Base-by-base conservation (phyloP, 1,140 invertebrate genomes). In the Cyrtorhinus lividipennis region DNA sequence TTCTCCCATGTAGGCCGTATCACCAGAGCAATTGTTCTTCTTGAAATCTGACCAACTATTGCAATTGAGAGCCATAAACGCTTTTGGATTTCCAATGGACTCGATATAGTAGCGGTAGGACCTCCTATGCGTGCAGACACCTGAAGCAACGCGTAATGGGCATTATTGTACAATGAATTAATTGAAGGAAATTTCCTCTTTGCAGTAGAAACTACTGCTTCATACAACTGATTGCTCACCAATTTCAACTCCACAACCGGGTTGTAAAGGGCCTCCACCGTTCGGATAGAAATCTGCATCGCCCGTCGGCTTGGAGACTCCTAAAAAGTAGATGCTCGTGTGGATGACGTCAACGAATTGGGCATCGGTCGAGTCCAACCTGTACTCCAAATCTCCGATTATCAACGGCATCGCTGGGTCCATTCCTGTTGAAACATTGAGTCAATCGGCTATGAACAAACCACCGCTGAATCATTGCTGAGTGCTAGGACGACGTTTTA, bases 261-360 rank as follows among this genome's bases (percentile, higher is more conserved):
- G 83, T 67, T 87, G 85, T 1, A 75, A 69, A 0, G 70, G 67
- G 3, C 68, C 71, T 0, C 78, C 78, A 62, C 77, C 78, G 68
- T 82, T 82, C 1, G 81, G 80, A 75, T 80, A 84, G 64, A 83
- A 79, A 63, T 83, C 82, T 1, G 76, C 77, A 1, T 76, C 75
- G 2, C 81, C 82, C 0, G 75, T 70, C 0, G 78, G 71, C 0
- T 72, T 68, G 13, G 71, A 71, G 27, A 77, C 77, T 0, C 80
- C 81, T 64, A 81, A 78, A 57, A 77, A 71, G 1, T 73, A 73
- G 2, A 72, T 75, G 63, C 80, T 78, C 0, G 81, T 80, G 66
- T 83, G 81, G 24, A 83, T 77, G 1, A 77, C 72, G 67, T 81
- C 79, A 1, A 82, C 79, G 64, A 81, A 80, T 0, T 61, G 24